phyloP scores from a whole-genome alignment of 2,888 invertebrate species.

The Ormyrus rosae region DNA sequence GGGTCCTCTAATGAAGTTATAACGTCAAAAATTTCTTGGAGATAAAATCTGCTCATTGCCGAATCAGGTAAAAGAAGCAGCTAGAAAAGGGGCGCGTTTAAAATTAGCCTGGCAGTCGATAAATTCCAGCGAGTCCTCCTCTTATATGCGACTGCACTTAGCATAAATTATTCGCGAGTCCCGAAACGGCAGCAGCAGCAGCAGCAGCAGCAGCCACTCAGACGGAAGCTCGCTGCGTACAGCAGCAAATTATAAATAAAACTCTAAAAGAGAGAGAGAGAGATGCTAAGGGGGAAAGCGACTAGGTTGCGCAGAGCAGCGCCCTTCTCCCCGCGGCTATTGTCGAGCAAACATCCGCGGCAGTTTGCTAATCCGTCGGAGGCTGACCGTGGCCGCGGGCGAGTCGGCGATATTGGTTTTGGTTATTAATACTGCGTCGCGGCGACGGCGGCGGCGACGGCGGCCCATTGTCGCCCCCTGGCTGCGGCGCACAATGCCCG shows the following conservation, averaged over 20 bases:
- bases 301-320: too few relatives aligned
- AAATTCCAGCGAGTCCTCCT: slow-evolving; percentile 3
- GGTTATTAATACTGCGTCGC: slow-evolving; percentile 65
- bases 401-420: slow-evolving; percentile 67
- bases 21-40: too few relatives aligned
- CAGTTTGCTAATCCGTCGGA: too few relatives aligned
- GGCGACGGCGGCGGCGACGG: too few relatives aligned
- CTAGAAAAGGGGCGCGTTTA: too few relatives aligned
- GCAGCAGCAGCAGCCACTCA: too few relatives aligned
- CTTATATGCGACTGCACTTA: slow-evolving; percentile 16
- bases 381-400: slow-evolving; percentile 47
- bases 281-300: not conserved
- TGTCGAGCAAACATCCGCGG: not conserved
- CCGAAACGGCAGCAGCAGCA: not conserved
- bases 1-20: too few relatives aligned
- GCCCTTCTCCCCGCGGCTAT: not conserved
- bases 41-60: too few relatives aligned
- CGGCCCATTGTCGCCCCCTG: too few relatives aligned
- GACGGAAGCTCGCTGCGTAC: too few relatives aligned
- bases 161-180: slow-evolving; percentile 28
- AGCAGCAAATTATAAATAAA: too few relatives aligned
- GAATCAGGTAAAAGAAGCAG: too few relatives aligned
- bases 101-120: not conserved
- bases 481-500: not conserved
- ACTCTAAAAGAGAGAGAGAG: slow-evolving; percentile 1